Conservation (phyloP, 2,113 vertebrate species). For the Sceloporus undulatus region DNA sequence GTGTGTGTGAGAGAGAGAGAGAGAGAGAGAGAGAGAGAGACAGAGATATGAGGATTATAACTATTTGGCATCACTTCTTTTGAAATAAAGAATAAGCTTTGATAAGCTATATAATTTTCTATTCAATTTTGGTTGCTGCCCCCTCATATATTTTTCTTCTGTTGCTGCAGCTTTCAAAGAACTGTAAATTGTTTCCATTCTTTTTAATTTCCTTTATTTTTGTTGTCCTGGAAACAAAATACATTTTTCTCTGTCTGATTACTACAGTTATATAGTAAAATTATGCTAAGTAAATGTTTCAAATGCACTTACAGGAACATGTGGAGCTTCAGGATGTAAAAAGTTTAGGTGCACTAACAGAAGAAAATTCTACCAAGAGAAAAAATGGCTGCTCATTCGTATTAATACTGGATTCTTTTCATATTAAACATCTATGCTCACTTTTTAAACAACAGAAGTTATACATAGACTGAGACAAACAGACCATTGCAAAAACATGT, state of each 20-base stretch:
- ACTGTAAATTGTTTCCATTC: slow-evolving; percentile 74
- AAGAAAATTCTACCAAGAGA: neutral
- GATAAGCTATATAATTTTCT: slow-evolving; percentile 63
- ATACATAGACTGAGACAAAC: too few species aligned
- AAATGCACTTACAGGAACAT: neutral
- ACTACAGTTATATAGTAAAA: neutral
- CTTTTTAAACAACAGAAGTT: neutral
- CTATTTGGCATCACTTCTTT: slow-evolving; percentile 18
- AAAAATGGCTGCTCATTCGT: neutral
- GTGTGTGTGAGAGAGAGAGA: too few species aligned
- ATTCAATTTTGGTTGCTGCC: slow-evolving; percentile 43
- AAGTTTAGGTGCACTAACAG: neutral
- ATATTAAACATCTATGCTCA: neutral
- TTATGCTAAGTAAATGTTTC: neutral
- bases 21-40: too few species aligned
- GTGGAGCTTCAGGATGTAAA: neutral
- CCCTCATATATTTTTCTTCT: slow-evolving; percentile 46
- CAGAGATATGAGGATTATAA: slow-evolving; percentile 54
- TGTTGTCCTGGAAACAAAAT: slow-evolving; percentile 69
- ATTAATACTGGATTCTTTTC: neutral
- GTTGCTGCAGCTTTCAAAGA: slow-evolving; percentile 59
- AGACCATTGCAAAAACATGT: neutral
- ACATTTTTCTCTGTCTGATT: slow-evolving; percentile 69
- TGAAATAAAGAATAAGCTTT: slow-evolving; percentile 65
- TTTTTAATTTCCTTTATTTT: slow-evolving; percentile 70